Base-by-base conservation (phyloP, 92 coral and sea anemone species). In the Desmophyllum pertusum region DNA sequence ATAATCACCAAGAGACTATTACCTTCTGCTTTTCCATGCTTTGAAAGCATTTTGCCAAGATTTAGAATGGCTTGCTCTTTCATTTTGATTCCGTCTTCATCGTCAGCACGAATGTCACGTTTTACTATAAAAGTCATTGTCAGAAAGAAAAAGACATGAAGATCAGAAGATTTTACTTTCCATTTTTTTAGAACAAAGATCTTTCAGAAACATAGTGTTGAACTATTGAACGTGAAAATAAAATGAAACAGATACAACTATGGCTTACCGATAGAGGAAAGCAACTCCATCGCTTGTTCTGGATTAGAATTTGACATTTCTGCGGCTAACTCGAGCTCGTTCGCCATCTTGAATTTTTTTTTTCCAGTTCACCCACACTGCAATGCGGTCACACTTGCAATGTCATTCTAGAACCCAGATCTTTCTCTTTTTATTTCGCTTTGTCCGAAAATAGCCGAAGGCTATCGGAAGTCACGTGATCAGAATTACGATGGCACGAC, bases 1-100 rank as follows among this genome's bases (percentile, higher is more conserved):
- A n/a, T n/a, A n/a, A n/a, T n/a, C n/a, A n/a, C n/a, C n/a, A n/a
- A 55, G 30, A 55, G 6, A 55, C 6, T 7, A 1, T 8, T 79
- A 96, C 98, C 98, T 88, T 89, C 98, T 53, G 99, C 99, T 78
- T 93, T 91, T 13, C 94, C 93, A 43, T 90, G 92, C 73, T 86
- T 90, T 62, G 99, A 90, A 48, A 94, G 90, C 78, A 96, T 53
- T 40, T 95, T 40, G 7, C 98, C 96, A 76, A 96, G 94, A 81
- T 78, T 93, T 23, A 96, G 83, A 52, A 96, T 92, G 5, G 99
- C 98, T 89, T 94, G 98, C 68, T 96, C 99, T 81, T 94, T 96
- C 89, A 90, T 79, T 80, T 93, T 94, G 27, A 96, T 64, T 29
- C 91, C 97, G 31, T 96, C 99, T 66, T 96, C 99, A 74, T 96